A percentile compares a stretch with the other conserved stretches of the same genome.
These are phyloP conservation scores for Macrotrachela quadricornifera DNA, from an alignment of 1,140 invertebrate genomes.

Conservation along the genomic window DNA sequence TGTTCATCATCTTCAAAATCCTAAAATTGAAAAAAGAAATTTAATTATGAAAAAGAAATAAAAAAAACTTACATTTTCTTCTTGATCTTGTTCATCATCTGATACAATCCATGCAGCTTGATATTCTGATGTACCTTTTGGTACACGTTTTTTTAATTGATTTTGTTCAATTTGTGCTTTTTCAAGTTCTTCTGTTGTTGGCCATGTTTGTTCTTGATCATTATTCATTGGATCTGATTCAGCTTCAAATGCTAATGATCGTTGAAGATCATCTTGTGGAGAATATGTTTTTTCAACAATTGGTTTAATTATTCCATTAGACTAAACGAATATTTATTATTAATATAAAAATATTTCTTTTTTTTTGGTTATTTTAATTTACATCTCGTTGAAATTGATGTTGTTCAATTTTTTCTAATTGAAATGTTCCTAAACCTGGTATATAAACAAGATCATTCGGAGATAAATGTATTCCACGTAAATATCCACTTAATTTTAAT, in stretches of 20 bases:
- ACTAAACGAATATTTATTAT: neutral
- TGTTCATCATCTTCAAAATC: slow-evolving; percentile 8
- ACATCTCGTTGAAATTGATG: slow-evolving; percentile 36
- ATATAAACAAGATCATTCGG: slow-evolving; percentile 72
- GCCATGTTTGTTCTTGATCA: slow-evolving; percentile 65
- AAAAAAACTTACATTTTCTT: neutral
- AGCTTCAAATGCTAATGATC: slow-evolving; percentile 46
- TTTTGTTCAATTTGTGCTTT: slow-evolving; percentile 38
- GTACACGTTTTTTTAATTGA: slow-evolving; percentile 47
- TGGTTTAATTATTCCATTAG: slow-evolving; percentile 19
- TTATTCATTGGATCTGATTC: slow-evolving; percentile 68
- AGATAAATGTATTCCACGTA: slow-evolving; percentile 48
- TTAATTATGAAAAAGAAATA: neutral
- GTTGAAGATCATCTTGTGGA: slow-evolving; percentile 40
- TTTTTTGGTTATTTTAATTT: no score
- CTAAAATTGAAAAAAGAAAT: slow-evolving; percentile 4
- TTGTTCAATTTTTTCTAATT: slow-evolving; percentile 45
- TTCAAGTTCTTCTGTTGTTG: slow-evolving; percentile 65
- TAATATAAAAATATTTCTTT: no score
- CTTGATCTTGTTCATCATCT: slow-evolving; percentile 17
- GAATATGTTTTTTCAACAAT: slow-evolving; percentile 43
- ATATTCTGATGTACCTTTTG: slow-evolving; percentile 81
- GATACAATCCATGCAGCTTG: slow-evolving; percentile 85
- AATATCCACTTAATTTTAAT: slow-evolving; percentile 59
- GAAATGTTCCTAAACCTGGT: slow-evolving; percentile 69